phyloP scores from a whole-genome alignment of 2,888 invertebrate genomes.

The Notocelia uddmanniana region DNA sequence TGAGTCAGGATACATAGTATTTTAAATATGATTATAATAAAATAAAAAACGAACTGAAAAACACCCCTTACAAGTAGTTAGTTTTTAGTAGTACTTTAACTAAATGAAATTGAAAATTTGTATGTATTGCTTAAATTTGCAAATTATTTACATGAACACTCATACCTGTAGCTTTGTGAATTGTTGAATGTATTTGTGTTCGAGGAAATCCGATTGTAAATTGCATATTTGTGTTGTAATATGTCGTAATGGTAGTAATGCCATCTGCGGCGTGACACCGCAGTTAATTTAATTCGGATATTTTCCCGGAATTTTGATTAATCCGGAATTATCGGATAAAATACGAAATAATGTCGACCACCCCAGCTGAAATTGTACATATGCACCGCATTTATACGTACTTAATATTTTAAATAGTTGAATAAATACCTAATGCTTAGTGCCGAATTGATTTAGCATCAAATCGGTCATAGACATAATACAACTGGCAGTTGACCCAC shows the following conservation, averaged over 20 bases:
- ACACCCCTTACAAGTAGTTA: no score
- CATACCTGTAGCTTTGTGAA: background rate
- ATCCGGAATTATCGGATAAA: background rate
- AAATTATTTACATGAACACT: background rate
- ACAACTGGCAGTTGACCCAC: constrained; percentile 9
- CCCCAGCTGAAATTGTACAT: background rate
- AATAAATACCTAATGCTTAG: background rate
- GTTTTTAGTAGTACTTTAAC: no score
- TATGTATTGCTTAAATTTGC: background rate
- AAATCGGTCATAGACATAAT: constrained; percentile 3
- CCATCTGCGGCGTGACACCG: background rate
- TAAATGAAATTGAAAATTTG: no score
- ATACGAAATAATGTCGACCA: background rate
- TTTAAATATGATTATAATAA: background rate
- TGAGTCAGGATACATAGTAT: background rate
- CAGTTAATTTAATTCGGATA: background rate
- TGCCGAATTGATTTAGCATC: background rate
- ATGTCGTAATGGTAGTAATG: background rate
- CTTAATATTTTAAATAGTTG: background rate
- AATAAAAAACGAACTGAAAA: background rate
- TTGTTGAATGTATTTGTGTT: background rate
- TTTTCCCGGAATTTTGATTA: constrained; percentile 12
- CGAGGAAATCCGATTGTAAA: background rate
- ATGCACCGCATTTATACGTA: background rate
- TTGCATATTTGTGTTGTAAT: background rate